A percentile compares a stretch with the other conserved stretches of the same genome.
Evolutionary conservation across 2,888 invertebrate genomes (phyloP).

Genomic region (Aricia artaxerxes): DNA sequence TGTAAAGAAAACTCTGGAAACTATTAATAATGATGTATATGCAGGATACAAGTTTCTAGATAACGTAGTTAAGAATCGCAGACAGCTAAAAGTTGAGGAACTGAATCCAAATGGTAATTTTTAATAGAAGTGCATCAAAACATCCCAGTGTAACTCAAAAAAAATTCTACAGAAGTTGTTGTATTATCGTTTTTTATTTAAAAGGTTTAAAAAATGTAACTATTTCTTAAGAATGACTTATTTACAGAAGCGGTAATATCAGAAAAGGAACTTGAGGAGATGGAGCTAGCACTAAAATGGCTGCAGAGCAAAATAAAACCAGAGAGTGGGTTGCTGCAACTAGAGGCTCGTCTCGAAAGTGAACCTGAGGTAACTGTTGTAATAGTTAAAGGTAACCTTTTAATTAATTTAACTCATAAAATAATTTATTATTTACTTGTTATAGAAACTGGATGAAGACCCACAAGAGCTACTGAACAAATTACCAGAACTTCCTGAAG

Average conservation of each 20-base stretch:
- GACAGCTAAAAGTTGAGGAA: constrained; percentile 51
- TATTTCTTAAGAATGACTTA: background rate
- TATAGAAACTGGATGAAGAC: constrained; percentile 61
- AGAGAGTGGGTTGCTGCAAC: constrained; percentile 52
- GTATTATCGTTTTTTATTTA: background rate
- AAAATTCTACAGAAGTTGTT: background rate
- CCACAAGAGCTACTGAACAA: constrained; percentile 75
- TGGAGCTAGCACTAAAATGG: constrained; percentile 65
- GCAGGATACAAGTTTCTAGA: constrained; percentile 62
- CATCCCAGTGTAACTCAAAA: background rate
- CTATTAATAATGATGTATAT: constrained; percentile 59
- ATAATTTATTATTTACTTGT: constrained; percentile 31
- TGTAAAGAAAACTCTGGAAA: constrained; percentile 58
- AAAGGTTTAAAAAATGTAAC: background rate
- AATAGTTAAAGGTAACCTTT: background rate
- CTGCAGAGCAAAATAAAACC: constrained; percentile 70
- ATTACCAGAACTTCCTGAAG: constrained; percentile 71
- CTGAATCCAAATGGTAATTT: constrained; percentile 44
- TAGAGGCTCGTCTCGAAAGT: constrained; percentile 34
- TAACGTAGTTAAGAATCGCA: constrained; percentile 55
- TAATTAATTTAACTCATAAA: background rate
- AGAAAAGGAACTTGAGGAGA: constrained; percentile 60
- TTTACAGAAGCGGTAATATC: constrained; percentile 39
- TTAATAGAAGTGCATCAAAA: background rate
- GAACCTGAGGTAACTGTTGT: constrained; percentile 39